These are phyloP conservation scores for Drosophila putrida DNA, from an alignment of 2,888 invertebrate species.

Conservation along the genomic window DNA sequence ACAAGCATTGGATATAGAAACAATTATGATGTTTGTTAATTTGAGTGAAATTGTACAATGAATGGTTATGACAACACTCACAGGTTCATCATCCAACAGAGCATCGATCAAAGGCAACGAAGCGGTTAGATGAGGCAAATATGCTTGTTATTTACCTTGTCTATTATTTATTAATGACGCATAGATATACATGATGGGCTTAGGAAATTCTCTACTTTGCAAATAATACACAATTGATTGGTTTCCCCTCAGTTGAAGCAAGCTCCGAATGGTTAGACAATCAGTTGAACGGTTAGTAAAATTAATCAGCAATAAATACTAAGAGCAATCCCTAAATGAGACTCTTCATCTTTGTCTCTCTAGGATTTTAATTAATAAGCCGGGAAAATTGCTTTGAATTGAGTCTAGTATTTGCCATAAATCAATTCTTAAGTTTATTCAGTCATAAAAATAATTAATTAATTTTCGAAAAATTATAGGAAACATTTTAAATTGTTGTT, in stretches of 20 bases:
- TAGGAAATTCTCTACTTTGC: conserved; percentile 20
- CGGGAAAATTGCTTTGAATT: neutral
- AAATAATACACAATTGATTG: conserved; percentile 51
- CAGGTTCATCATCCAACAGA: conserved; percentile 8
- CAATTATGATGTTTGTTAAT: conserved; percentile 54
- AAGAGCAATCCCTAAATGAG: neutral
- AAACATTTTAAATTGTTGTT: neutral
- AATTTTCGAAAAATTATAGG: no score
- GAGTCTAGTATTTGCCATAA: neutral
- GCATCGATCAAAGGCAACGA: conserved; percentile 23
- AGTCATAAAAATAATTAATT: neutral
- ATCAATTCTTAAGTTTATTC: neutral
- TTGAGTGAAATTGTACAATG: conserved; percentile 12
- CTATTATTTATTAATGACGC: conserved; percentile 56
- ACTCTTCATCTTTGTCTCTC: neutral
- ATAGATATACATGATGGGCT: conserved; percentile 15
- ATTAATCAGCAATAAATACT: conserved; percentile 35
- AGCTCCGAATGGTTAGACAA: neutral
- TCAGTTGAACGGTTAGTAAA: conserved; percentile 10
- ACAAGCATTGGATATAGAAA: conserved; percentile 32
- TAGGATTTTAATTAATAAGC: conserved; percentile 5
- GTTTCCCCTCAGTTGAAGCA: conserved; percentile 3
- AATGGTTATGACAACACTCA: conserved; percentile 15
- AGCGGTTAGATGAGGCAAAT: conserved; percentile 7
- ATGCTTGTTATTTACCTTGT: conserved; percentile 29